phyloP scores from a whole-genome alignment of 2,888 invertebrate species.

The Agrotis puta region DNA sequence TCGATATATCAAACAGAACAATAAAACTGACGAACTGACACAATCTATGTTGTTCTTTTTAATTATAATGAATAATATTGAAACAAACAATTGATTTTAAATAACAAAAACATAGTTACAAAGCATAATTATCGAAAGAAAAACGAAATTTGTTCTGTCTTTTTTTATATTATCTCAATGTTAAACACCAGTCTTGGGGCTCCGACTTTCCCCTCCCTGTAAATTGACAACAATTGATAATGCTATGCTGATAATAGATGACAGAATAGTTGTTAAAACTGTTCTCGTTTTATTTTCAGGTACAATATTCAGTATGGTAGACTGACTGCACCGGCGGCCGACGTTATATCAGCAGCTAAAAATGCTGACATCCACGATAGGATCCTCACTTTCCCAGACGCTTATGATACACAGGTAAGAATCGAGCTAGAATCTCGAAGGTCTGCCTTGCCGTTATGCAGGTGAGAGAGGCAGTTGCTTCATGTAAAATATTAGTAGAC shows the following conservation, averaged over 20 bases:
- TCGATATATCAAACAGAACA: too few species aligned
- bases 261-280: not conserved
- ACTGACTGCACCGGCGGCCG: constrained; percentile 94
- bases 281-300: constrained; percentile 81
- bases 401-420: constrained; percentile 94
- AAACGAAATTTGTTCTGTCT: not conserved
- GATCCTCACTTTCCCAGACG: constrained; percentile 97
- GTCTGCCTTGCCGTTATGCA: too few species aligned
- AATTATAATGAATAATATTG: not conserved
- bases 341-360: constrained; percentile 96
- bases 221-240: not conserved
- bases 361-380: constrained; percentile 98
- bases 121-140: not conserved
- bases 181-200: not conserved
- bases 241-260: too few species aligned
- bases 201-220: not conserved
- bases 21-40: too few species aligned
- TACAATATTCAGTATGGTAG: constrained; percentile 99
- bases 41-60: too few species aligned
- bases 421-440: not conserved
- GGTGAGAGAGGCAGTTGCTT: not conserved
- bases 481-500: not conserved
- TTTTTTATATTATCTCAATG: not conserved
- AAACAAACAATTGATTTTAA: constrained; percentile 8
- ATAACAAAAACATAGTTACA: constrained; percentile 10